A percentile compares a stretch with the other conserved stretches of the same genome.
Conservation (phyloP, 2,797 vertebrate species). For the Falco peregrinus region DNA sequence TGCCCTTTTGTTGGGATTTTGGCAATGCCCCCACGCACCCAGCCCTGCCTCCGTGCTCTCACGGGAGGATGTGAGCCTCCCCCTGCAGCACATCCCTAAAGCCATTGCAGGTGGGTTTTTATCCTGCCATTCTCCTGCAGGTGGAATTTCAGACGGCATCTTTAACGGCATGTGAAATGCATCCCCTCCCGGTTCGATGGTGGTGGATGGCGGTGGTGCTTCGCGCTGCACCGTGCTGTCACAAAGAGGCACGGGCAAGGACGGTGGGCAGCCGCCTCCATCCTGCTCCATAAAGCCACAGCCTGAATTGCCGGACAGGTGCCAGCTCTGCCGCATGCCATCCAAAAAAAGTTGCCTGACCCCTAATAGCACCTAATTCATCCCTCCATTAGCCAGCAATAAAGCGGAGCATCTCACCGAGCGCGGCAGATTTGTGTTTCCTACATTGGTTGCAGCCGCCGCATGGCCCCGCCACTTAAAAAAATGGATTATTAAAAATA, state of each 20-base stretch:
- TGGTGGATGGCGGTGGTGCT: constrained; percentile 27
- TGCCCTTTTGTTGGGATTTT: neutral
- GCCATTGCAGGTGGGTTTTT: rapidly evolving
- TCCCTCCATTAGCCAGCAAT: constrained; percentile 40
- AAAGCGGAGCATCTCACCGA: constrained; percentile 12
- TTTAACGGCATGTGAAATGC: constrained; percentile 2
- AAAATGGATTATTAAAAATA: constrained; percentile 18
- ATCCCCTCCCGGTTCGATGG: neutral
- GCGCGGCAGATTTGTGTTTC: neutral
- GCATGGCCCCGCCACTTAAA: neutral
- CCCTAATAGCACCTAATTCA: constrained; percentile 55
- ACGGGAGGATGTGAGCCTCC: neutral
- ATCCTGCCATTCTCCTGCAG: neutral
- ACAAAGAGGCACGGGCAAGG: neutral
- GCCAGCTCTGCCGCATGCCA: constrained; percentile 8
- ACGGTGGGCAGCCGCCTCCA: neutral
- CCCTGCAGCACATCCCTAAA: neutral
- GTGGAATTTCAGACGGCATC: neutral
- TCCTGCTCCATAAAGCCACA: constrained; percentile 47
- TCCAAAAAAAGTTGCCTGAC: constrained; percentile 41
- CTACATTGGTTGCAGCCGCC: neutral
- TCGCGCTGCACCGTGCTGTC: neutral
- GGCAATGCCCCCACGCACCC: neutral
- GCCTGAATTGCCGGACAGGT: constrained; percentile 13
- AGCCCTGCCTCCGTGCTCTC: neutral